Evolutionary conservation across 2,797 vertebrate genomes (phyloP), one percentile per base, ranked within the genome.

Genomic region (Microctenopoma stevenorrisi): DNA sequence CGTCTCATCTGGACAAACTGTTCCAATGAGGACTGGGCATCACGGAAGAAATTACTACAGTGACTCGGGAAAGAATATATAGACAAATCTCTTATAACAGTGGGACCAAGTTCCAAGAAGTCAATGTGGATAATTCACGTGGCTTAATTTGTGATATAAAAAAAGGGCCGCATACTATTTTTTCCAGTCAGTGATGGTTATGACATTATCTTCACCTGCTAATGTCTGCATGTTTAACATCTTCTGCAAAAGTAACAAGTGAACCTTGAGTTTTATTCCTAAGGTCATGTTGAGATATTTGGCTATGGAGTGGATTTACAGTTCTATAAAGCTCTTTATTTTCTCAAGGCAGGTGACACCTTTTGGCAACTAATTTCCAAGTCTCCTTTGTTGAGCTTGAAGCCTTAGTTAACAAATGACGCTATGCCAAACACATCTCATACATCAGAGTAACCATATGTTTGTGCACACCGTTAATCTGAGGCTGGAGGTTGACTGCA

Each of bases 391-490:
- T 76, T 47, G 50, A 73, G 79, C 82, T 85, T 46, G 44, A 86
- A 81, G 77, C 78, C 57, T 54, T 68, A 46, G 73, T 88, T 85
- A 87, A 76, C 28, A 38, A 56, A 69, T 48, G 68, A 81, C 18
- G 62, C 64, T 89, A 90, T 91, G 89, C 90, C 78, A 77, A 82
- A 85, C 88, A 91, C 87, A 84, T 90, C 80, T 73, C 64, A 66
- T 52, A 57, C 78, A 85, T 89, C 90, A 89, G 82, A 81, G 81
- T 80, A 81, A 83, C 90, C 91, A 93, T 92, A 93, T 92, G 91
- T 87, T 90, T 86, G 75, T 67, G 70, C 48, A 16, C 78, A 66
- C 84, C 85, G 89, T 91, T 91, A 86, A 88, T 93, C 82, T 88
- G 78, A 64, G 66, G 63, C 78, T 88, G 77, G 67, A 78, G 89